Evolutionary conservation across 2,888 invertebrate genomes (phyloP).

Genomic region (Acanthopleura granulata): DNA sequence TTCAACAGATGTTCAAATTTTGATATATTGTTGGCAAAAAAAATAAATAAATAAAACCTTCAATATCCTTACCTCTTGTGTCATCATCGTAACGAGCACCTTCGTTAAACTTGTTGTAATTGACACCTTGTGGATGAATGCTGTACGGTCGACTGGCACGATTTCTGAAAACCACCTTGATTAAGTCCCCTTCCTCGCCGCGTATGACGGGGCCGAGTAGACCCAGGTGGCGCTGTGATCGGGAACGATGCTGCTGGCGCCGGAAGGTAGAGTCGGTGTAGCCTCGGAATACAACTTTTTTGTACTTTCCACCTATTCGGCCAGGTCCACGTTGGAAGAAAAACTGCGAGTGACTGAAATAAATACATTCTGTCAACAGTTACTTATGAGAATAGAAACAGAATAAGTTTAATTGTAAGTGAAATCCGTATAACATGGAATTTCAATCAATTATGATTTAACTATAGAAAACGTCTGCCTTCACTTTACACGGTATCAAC

Average conservation of each 20-base stretch:
- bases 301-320: constrained; percentile 42
- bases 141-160: constrained; percentile 43
- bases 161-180: constrained; percentile 50
- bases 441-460: too few species aligned
- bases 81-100: constrained; percentile 42
- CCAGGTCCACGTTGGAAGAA: constrained; percentile 35
- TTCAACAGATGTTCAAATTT: too few species aligned
- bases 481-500: neutral
- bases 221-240: constrained; percentile 38
- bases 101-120: constrained; percentile 43
- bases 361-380: too few species aligned
- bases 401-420: too few species aligned
- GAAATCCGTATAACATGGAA: too few species aligned
- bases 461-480: too few species aligned
- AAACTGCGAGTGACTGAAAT: constrained; percentile 26
- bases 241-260: constrained; percentile 27
- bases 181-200: constrained; percentile 55
- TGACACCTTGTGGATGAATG: constrained; percentile 48
- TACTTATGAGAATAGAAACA: too few species aligned
- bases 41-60: too few species aligned
- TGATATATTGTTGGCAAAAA: too few species aligned
- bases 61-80: neutral
- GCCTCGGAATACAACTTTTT: constrained; percentile 45
- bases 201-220: constrained; percentile 55
- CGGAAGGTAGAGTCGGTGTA: constrained; percentile 47